Base-by-base conservation (phyloP, 2,113 vertebrate species). In the Urocitellus parryii region DNA sequence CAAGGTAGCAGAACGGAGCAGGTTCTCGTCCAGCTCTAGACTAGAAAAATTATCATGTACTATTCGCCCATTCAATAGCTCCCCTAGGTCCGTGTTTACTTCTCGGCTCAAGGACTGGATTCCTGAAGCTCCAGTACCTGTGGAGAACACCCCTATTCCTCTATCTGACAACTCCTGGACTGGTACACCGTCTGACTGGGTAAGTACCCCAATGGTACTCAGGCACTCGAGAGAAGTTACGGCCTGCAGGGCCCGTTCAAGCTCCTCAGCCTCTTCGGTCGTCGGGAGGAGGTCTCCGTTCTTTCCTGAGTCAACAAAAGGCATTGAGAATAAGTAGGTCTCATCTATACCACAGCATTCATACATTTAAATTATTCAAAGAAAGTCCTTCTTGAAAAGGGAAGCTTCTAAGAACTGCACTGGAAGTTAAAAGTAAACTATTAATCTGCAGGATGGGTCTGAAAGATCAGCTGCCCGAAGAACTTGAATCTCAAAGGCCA, bases 171-270 rank as follows among this genome's bases (percentile, higher is more conserved):
- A 96, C 97, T 99, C 99, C 97, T 99, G 99, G 94, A 98, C 98
- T 61, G 98, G 98, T 98, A 99, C 99, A 82, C 99, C 99, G 32
- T 99, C 99, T 79, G 99, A 98, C 45, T 99, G 99, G 84, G 99
- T 98, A 97, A 99, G 98, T 92, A 99, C 99, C 92, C 98, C 99
- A 97, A 99, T 99, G 94, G 99, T 99, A 97, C 99, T 99, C 98
- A 99, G 98, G 99, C 99, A 99, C 98, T 99, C 99, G 93, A 99
- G 98, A 83, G 99, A 99, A 91, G 99, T 99, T 97, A 99, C 99
- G 76, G 99, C 99, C 98, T 99, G 99, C 93, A 99, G 98, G 37
- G 99, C 99, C 88, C 99, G 99, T 95, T 99, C 99, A 97, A 99
- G 98, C 98, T 99, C 99, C 98, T 99, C 99, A 0, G 99, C 99